Percentiles rank a stretch among this genome's conserved stretches.
Evolutionary conservation across 2,888 invertebrate genomes (phyloP).

Genomic region (Tachina grossa): DNA sequence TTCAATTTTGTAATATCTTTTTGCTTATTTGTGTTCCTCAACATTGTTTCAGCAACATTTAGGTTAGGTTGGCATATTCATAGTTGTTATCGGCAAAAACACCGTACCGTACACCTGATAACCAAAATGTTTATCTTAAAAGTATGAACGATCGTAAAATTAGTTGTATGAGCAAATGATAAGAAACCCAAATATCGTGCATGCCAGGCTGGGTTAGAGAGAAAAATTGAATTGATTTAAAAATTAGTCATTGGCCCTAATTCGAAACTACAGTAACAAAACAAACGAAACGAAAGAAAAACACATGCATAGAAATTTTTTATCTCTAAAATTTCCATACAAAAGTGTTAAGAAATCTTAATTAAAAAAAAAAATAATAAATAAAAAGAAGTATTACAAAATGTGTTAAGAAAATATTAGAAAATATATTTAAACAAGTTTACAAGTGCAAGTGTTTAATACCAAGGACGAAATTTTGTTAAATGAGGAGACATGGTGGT

Average conservation of each 20-base stretch:
- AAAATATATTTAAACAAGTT: background rate
- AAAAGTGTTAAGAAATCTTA: slow-evolving; percentile 4
- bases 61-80: background rate
- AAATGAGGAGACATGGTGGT: slow-evolving; percentile 53
- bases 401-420: background rate
- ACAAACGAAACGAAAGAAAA: slow-evolving; percentile 38
- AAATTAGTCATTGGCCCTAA: slow-evolving; percentile 63
- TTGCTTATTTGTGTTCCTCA: background rate
- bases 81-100: background rate
- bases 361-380: background rate
- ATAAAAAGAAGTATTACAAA: slow-evolving; percentile 8
- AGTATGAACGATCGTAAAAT: slow-evolving; percentile 30
- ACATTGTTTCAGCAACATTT: slow-evolving; percentile 46
- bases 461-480: slow-evolving; percentile 1
- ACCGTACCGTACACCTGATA: slow-evolving; percentile 59
- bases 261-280: slow-evolving; percentile 54
- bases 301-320: background rate
- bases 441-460: background rate
- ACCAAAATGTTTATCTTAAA: slow-evolving; percentile 62
- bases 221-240: slow-evolving; percentile 27
- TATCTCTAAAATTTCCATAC: background rate
- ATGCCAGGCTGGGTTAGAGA: slow-evolving; percentile 17
- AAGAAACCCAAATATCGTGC: slow-evolving; percentile 28
- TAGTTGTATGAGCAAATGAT: slow-evolving; percentile 38
- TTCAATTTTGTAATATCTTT: background rate